phyloP scores from a whole-genome alignment of 2,888 invertebrate genomes.

The Drosophila bunnanda region DNA sequence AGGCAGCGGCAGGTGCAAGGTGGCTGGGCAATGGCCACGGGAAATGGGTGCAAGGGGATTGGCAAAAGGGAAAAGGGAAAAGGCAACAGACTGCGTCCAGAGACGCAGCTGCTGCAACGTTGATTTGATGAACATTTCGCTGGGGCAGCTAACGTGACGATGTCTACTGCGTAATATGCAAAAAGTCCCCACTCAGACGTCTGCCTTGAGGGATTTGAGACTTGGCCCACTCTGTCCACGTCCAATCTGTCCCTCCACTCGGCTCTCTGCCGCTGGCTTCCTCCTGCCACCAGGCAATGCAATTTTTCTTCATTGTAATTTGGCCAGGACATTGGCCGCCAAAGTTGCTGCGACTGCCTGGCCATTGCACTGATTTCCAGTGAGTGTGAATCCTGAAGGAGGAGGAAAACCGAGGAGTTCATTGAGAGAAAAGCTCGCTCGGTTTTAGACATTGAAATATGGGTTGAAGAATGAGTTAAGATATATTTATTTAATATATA shows the following conservation, averaged over 20 bases:
- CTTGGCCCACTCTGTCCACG: slow-evolving; percentile 3
- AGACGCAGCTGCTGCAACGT: slow-evolving; percentile 74
- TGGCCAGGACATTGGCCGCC: slow-evolving; percentile 36
- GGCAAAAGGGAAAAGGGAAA: not conserved
- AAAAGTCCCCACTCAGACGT: slow-evolving; percentile 68
- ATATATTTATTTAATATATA: too few relatives aligned
- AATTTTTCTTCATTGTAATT: slow-evolving; percentile 79
- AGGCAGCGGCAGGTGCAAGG: slow-evolving; percentile 23
- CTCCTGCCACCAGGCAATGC: slow-evolving; percentile 52
- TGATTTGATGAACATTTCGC: slow-evolving; percentile 77
- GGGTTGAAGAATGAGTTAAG: too few relatives aligned
- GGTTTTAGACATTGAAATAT: not conserved
- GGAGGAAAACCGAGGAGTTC: not conserved
- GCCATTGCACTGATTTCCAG: slow-evolving; percentile 68
- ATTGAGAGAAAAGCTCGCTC: not conserved
- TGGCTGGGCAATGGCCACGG: not conserved
- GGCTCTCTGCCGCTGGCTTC: not conserved
- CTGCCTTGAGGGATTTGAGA: slow-evolving; percentile 72
- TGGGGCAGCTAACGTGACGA: slow-evolving; percentile 64
- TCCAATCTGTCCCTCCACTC: not conserved
- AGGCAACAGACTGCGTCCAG: not conserved
- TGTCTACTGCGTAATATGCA: slow-evolving; percentile 73
- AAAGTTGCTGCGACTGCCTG: slow-evolving; percentile 32
- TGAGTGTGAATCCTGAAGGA: slow-evolving; percentile 1
- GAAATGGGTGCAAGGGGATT: not conserved